Evolutionary conservation across 2,113 vertebrate species (phyloP), one percentile per base, ranked within the genome.

Genomic region (Melierax canorus): DNA sequence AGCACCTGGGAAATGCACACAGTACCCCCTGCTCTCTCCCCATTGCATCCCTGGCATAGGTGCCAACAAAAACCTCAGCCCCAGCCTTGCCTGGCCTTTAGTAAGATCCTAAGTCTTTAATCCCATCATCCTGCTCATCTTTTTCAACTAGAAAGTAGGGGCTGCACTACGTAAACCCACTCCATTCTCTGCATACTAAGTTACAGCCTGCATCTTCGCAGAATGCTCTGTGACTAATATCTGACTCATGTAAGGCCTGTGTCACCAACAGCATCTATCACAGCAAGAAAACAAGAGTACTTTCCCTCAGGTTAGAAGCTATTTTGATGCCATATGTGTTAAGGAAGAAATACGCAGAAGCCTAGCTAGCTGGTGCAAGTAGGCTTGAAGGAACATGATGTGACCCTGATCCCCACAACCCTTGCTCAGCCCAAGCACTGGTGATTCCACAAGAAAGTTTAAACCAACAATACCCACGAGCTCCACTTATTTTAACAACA

Each of bases 161-260:
- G 38, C 72, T 76, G 60, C 2, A 2, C 38, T 30, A 2, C 0
- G 0, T 27, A 17, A 46, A 89, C 38, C 64, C 5, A 0, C 30
- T 56, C 62, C 2, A 3, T 36, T 83, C 85, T 27, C 38, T 15
- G 32, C 41, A 79, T 0, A 0, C 48, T 4, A 15, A 45, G 45
- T 45, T 45, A 75, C 51, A 92, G 78, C 15, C 48, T 50, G 53
- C 21, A 63, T 55, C 90, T 83, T 38, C 6, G 21, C 48, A 51
- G n/a, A 78, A 62, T 16, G 32, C 72, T 60, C 39, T 10, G 7
- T 94, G 90, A 91, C 75, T 73, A 64, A 89, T 2, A 23, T 2
- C 90, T 88, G 92, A 90, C 71, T 95, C 75, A 60, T 1, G 4
- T 4, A 7, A 63, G 68, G 85, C 67, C 82, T 60, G 19, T 8